Base-by-base conservation (phyloP, 2,888 invertebrate genomes). In the Pediacus dermestoides region DNA sequence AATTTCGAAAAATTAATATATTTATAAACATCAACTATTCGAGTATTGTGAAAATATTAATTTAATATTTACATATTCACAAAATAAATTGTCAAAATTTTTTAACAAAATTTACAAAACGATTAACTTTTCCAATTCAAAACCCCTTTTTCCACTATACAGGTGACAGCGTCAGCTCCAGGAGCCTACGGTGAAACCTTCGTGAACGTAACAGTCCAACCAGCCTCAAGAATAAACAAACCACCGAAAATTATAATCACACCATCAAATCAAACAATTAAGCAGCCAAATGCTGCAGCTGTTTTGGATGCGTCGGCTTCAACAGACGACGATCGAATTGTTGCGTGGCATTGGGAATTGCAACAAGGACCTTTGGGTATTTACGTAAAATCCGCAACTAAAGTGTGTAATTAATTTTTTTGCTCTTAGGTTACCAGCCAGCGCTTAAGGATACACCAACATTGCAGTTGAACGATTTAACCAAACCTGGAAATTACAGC, bases 321-420 rank as follows among this genome's bases (percentile, higher is more conserved):
- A 0, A 68, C 61, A 62, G 87, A 88, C 53, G 93, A 94, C 60
- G 88, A 88, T 60, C 82, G 81, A 43, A 89, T 94, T 46, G 79
- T 84, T 50, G 81, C 81, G 1, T 95, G 89, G 81, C 88, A 88
- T 61, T 96, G 95, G 95, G 93, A 94, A 66, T 72, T 92, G 16
- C 86, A 88, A 18, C 83, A 85, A 37, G 90, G 91, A 0, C 95
- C 95, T 0, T 75, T 86, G 42, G 67, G 67, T 67, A 55, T 6
- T 9, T 26, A 26, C 30, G 21, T 21, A 21, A 21, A 21, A n/a
- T 7, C n/a, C n/a, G 33, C 11, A 21, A 9, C 7, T 16, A 25
- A 12, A 12, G 18, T 9, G 71, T 79, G 35, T 32, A 15, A 7
- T 34, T 37, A 30, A 13, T 34, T 34, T n/a, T 42, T 46, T 52